These are phyloP conservation scores for Drosophila yakuba DNA, from an alignment of 1,140 invertebrate genomes.

Conservation along the genomic window DNA sequence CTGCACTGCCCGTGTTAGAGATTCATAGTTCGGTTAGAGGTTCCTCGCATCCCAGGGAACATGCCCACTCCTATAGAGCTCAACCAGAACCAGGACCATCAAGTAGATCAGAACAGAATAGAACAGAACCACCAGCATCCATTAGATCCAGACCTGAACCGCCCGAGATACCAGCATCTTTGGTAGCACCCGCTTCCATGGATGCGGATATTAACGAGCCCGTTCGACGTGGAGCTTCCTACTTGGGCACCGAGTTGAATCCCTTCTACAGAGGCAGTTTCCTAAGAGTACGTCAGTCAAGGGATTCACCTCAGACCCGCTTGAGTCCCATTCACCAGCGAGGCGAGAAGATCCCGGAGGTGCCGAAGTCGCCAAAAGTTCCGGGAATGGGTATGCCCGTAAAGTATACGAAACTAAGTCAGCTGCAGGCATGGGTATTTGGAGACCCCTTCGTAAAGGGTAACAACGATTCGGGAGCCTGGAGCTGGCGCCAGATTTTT, in stretches of 20 bases:
- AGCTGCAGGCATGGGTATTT: conserved; percentile 16
- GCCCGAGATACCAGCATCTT: background rate
- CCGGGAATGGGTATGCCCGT: background rate
- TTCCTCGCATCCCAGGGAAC: background rate
- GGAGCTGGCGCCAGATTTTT: conserved; percentile 23
- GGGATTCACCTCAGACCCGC: background rate
- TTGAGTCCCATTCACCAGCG: background rate
- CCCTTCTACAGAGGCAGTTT: conserved; percentile 54
- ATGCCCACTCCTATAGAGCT: background rate
- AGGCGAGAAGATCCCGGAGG: background rate
- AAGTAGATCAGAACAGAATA: background rate
- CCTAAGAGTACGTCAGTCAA: conserved; percentile 16
- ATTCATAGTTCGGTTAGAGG: background rate
- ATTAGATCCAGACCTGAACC: background rate
- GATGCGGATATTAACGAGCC: background rate
- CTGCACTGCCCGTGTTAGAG: background rate
- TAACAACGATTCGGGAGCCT: background rate
- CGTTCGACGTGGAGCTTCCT: background rate
- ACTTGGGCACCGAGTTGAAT: conserved; percentile 3
- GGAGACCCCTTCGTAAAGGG: conserved; percentile 4
- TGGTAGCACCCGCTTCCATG: background rate
- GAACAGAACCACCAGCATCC: background rate
- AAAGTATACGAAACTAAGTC: background rate
- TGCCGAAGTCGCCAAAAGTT: background rate
- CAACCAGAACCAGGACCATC: background rate